A percentile compares a stretch with the other conserved stretches of the same genome.
These are phyloP conservation scores for Charaxes varanes DNA, from an alignment of 1,140 invertebrate genomes.

Conservation along the genomic window DNA sequence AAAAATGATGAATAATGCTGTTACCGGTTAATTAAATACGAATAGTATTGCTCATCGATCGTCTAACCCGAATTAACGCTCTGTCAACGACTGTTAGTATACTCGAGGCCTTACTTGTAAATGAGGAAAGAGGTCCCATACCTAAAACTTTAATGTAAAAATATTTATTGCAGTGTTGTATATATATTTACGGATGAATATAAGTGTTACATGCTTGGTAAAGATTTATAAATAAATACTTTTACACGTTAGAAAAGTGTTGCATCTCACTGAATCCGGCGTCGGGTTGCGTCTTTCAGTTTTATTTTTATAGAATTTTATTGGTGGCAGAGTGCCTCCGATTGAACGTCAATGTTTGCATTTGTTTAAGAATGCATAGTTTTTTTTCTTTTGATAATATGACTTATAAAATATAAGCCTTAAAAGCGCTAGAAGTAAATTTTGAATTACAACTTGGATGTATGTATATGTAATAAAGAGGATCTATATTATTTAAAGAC, in stretches of 20 bases:
- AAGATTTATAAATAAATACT: no score
- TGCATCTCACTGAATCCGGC: conserved; percentile 20
- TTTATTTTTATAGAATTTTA: conserved; percentile 54
- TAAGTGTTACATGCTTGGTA: no score
- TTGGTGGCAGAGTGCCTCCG: conserved; percentile 32
- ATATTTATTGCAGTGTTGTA: no score
- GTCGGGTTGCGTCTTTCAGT: conserved; percentile 59
- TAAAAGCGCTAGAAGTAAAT: conserved; percentile 30
- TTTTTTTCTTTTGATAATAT: conserved; percentile 42
- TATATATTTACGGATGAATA: no score
- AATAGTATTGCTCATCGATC: no score
- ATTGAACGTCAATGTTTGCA: conserved; percentile 45
- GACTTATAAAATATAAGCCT: conserved; percentile 31
- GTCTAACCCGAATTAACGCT: no score
- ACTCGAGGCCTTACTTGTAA: no score
- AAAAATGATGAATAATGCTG: no score
- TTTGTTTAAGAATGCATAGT: conserved; percentile 67
- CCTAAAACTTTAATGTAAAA: no score
- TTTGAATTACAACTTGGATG: conserved; percentile 8
- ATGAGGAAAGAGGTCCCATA: no score
- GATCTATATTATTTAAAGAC: conserved; percentile 21
- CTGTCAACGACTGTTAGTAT: no score
- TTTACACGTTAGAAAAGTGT: conserved; percentile 1
- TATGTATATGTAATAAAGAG: conserved; percentile 19
- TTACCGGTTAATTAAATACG: no score